Percentiles rank a stretch among this genome's conserved stretches.
Evolutionary conservation across 2,797 vertebrate species (phyloP).

Genomic region (Pangasius mekongensis): DNA sequence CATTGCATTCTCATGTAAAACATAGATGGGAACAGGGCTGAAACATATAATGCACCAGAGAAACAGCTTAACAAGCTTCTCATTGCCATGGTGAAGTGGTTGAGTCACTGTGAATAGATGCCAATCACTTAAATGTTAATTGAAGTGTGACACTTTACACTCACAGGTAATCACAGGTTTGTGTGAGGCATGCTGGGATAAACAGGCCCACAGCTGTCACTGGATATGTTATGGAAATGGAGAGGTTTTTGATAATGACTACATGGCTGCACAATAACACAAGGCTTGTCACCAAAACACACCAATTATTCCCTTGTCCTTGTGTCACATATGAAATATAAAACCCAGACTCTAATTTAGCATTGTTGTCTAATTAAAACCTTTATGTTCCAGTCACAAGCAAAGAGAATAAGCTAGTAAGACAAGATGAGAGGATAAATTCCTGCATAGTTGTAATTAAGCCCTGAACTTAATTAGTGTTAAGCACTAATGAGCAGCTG

Average conservation of each 20-base stretch:
- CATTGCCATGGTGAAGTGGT: neutral
- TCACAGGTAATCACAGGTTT: conserved; percentile 34
- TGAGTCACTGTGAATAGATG: neutral
- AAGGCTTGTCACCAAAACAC: neutral
- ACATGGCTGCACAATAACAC: neutral
- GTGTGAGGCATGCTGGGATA: neutral
- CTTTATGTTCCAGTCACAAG: neutral
- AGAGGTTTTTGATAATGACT: neutral
- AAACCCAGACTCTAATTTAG: neutral
- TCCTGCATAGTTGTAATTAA: neutral
- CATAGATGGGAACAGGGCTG: neutral
- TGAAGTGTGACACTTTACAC: conserved; percentile 27
- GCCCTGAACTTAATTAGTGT: conserved; percentile 11
- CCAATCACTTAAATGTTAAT: conserved; percentile 44
- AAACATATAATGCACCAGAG: neutral
- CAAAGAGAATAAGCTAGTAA: neutral
- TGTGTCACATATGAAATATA: neutral
- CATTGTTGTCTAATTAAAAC: neutral
- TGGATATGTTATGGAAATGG: conserved; percentile 21
- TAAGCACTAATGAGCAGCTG: neutral
- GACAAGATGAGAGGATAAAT: neutral
- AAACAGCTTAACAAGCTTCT: neutral
- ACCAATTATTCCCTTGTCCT: neutral
- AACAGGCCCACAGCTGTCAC: conserved; percentile 11
- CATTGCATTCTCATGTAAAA: neutral